Conservation (phyloP, 2,113 vertebrate genomes). For the Sciurus niger region DNA sequence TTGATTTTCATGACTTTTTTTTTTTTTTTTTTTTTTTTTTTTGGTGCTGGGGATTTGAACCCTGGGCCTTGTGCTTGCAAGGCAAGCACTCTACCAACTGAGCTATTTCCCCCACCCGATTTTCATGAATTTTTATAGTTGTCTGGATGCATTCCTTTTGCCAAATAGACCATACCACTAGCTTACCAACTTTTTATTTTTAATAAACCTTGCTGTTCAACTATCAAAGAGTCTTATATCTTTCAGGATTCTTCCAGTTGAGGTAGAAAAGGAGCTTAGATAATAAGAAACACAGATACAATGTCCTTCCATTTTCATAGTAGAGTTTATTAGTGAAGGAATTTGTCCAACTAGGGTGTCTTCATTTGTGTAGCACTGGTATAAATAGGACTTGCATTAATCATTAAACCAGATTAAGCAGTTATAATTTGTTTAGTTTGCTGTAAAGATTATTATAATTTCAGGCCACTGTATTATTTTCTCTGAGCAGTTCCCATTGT, state of each 20-base stretch:
- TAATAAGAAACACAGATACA: constrained; percentile 59
- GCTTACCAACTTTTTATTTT: constrained; percentile 47
- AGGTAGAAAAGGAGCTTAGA: constrained; percentile 63
- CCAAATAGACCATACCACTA: constrained; percentile 6
- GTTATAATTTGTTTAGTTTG: constrained; percentile 67
- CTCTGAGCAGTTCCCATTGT: constrained; percentile 51
- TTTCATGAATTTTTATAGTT: constrained; percentile 42
- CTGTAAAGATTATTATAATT: constrained; percentile 68
- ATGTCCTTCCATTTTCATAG: constrained; percentile 65
- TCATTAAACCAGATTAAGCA: constrained; percentile 59
- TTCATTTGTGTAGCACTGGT: constrained; percentile 53
- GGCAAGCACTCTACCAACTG: no score
- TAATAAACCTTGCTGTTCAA: constrained; percentile 59
- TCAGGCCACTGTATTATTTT: constrained; percentile 68
- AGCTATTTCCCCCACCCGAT: no score
- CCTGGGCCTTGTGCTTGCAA: no score
- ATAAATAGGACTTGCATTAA: constrained; percentile 66
- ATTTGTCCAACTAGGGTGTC: constrained; percentile 58
- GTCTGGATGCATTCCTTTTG: constrained; percentile 60
- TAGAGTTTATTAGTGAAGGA: constrained; percentile 67
- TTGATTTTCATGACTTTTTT: constrained; percentile 59
- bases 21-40: no score
- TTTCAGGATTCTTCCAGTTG: constrained; percentile 64
- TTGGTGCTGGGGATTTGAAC: no score
- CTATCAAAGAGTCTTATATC: constrained; percentile 1